phyloP scores from a whole-genome alignment of 2,888 invertebrate species.

The Lasioglossum oenotherae region DNA sequence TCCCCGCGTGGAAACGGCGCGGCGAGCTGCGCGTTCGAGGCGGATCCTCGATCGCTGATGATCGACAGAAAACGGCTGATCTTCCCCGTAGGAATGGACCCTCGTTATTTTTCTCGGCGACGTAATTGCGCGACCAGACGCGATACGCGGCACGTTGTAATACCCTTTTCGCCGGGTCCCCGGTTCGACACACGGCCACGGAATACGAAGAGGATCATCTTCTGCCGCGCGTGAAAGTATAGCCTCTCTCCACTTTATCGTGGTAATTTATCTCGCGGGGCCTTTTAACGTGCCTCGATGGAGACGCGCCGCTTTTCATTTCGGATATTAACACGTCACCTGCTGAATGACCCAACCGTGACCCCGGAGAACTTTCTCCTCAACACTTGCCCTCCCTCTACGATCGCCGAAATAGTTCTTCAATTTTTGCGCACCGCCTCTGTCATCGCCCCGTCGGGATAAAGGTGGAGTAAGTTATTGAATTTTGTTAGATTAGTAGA shows the following conservation, averaged over 20 bases:
- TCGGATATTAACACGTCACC: constrained; percentile 16
- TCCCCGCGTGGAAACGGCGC: constrained; percentile 52
- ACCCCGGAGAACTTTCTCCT: background rate
- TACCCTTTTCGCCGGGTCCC: constrained; percentile 16
- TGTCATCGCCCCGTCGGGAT: background rate
- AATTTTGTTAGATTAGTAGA: background rate
- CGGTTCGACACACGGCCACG: background rate
- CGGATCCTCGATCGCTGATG: constrained; percentile 32
- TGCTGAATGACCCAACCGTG: background rate
- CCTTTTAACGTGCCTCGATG: constrained; percentile 2
- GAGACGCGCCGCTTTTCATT: constrained; percentile 9
- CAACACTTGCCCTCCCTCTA: background rate
- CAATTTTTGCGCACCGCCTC: background rate
- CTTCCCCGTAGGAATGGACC: background rate
- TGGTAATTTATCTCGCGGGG: constrained; percentile 41
- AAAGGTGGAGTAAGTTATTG: background rate
- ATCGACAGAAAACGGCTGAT: constrained; percentile 27
- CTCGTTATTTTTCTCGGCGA: background rate
- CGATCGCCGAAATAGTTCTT: background rate
- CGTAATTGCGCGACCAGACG: constrained; percentile 11
- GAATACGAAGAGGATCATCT: constrained; percentile 14
- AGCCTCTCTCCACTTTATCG: constrained; percentile 37
- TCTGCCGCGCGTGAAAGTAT: constrained; percentile 3
- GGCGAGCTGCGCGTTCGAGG: background rate
- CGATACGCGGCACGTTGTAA: constrained; percentile 18